Base-by-base conservation (phyloP, 2,113 vertebrate genomes). In the Ptilorrhoa leucosticta region DNA sequence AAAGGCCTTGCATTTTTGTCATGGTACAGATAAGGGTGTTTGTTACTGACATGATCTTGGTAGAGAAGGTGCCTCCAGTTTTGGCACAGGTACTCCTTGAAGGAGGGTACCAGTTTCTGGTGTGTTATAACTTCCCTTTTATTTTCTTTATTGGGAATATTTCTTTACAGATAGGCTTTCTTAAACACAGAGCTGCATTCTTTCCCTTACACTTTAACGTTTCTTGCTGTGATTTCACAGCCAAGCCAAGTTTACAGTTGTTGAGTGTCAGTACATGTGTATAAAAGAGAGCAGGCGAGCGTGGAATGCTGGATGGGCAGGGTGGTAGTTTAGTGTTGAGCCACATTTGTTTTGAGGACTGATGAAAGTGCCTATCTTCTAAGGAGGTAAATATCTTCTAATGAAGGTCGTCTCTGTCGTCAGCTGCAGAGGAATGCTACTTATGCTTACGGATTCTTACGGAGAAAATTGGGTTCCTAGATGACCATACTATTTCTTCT, bases 181-280 rank as follows among this genome's bases (percentile, higher is more conserved):
- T 79, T 22, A 48, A 89, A 66, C 37, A 44, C 26, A 53, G 77
- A 88, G 26, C 53, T 92, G 27, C 44, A 19, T 85, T 91, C 42
- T 78, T 90, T 92, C 63, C 54, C 54, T 33, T 68, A 47, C 7
- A 31, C 70, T 60, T 85, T n/a, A 64, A 37, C 37, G 27, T 70
- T 89, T 77, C 80, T 83, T 68, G 48, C 69, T 93, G 84, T 56
- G 75, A 82, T 57, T 92, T 97, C 75, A 61, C 35, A 93, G 44
- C 68, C n/a, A 70, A 57, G 58, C 16, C 37, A 86, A 40, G 31
- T 72, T 75, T 86, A 65, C 39, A 45, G 70, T 87, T 90, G 56
- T n/a, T 96, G 72, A 57, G 39, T 86, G 47, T 81, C 69, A 81
- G 47, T 42, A 45, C 0, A 6, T 57, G 18, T 30, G 44, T 69